Evolutionary conservation across 92 coral and sea anemone genomes (phyloP).

Genomic region (Heteractis magnifica): DNA sequence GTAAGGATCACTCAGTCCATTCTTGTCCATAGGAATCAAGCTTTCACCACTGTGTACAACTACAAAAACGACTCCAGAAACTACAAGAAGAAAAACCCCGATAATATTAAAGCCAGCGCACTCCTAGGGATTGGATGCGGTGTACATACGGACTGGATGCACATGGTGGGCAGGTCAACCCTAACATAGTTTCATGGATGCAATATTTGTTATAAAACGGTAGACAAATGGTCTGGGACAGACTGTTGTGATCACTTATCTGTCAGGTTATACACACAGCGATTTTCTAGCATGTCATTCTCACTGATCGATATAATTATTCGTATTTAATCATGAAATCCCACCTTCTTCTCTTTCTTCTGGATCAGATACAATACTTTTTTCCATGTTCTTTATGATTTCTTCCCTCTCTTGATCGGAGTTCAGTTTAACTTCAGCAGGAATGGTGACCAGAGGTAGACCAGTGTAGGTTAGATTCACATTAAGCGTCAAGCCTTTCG

Average conservation of each 20-base stretch:
- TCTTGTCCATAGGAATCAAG: slow-evolving; percentile 83
- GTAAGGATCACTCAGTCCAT: slow-evolving; percentile 81
- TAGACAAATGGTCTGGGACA: no score
- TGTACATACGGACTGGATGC: no score
- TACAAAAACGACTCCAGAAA: slow-evolving; percentile 75
- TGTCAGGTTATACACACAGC: no score
- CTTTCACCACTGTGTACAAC: slow-evolving; percentile 74
- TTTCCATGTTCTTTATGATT: slow-evolving; percentile 1
- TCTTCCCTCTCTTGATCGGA: slow-evolving; percentile 22
- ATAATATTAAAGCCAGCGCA: no score
- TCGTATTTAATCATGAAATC: no score
- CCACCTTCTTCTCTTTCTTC: slow-evolving; percentile 9
- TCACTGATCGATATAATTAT: no score
- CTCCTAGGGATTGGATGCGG: no score
- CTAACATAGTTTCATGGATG: no score
- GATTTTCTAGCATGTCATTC: no score
- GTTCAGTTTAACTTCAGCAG: slow-evolving; percentile 17
- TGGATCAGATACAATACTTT: slow-evolving; percentile 1
- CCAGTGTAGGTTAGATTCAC: slow-evolving; percentile 68
- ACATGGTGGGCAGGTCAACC: no score
- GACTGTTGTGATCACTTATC: no score
- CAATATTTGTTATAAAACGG: no score
- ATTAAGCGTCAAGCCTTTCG: slow-evolving; percentile 50
- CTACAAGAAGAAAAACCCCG: slow-evolving; percentile 22
- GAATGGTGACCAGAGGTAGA: slow-evolving; percentile 59